These are phyloP conservation scores for Propithecus deckenii DNA, from an alignment of 2,797 vertebrate genomes.

Conservation along the genomic window DNA sequence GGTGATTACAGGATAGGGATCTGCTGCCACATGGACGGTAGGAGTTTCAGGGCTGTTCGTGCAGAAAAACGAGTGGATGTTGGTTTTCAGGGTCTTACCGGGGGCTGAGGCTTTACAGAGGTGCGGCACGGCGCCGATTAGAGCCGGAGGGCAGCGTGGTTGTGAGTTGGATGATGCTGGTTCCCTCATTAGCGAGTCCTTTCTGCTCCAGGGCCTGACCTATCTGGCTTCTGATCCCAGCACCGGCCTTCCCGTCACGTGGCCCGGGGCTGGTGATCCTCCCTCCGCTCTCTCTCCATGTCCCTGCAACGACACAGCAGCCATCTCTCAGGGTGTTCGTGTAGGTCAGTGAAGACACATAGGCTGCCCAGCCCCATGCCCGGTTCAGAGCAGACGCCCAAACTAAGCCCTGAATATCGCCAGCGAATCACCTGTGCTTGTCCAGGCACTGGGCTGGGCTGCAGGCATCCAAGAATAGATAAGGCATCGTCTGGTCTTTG, in stretches of 20 bases:
- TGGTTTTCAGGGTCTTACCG: neutral
- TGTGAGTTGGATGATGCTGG: neutral
- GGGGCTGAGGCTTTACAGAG: neutral
- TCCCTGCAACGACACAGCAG: accelerated
- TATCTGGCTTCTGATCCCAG: neutral
- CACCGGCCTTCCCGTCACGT: neutral
- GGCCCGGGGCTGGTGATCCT: too few species aligned
- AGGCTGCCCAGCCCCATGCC: accelerated
- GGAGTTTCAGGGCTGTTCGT: neutral
- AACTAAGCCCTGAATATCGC: neutral
- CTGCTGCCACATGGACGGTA: neutral
- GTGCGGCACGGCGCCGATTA: neutral
- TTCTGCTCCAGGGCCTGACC: neutral
- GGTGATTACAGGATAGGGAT: neutral
- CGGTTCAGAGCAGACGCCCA: neutral
- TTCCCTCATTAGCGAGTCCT: neutral
- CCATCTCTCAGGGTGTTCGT: neutral
- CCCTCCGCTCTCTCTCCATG: neutral
- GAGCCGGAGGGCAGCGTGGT: neutral
- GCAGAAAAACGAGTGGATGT: neutral
- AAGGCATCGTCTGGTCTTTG: accelerated
- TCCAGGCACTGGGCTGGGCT: neutral
- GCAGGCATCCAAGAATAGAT: neutral
- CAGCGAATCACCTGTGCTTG: too few species aligned
- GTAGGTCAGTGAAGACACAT: neutral